phyloP scores from a whole-genome alignment of 2,888 invertebrate species.

The Seira ritae region DNA sequence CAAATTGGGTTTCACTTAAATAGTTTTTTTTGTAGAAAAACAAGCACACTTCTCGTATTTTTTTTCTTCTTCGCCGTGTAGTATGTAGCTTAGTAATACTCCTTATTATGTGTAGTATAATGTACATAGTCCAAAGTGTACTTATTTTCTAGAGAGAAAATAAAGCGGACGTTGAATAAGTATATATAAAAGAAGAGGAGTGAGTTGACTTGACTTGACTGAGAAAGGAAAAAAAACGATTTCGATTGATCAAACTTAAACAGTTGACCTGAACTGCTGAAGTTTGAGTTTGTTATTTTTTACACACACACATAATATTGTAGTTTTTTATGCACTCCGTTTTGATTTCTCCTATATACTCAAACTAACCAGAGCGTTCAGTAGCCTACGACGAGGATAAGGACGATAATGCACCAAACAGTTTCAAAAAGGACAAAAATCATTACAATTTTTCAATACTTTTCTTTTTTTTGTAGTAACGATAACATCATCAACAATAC shows the following conservation, averaged over 20 bases:
- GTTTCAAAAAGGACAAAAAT: conserved; percentile 41
- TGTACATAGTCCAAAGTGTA: background rate
- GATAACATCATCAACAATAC: conserved; percentile 13
- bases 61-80: conserved; percentile 10
- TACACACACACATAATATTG: too few species aligned
- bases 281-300: conserved; percentile 30
- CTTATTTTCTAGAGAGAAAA: too few species aligned
- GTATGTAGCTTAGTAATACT: conserved; percentile 53
- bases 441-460: conserved; percentile 1
- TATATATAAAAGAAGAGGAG: too few species aligned
- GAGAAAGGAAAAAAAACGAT: conserved; percentile 1
- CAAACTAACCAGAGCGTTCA: conserved; percentile 27
- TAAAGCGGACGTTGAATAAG: too few species aligned
- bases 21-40: conserved; percentile 28
- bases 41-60: conserved; percentile 48
- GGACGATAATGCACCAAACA: conserved; percentile 47
- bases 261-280: conserved; percentile 48
- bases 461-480: conserved; percentile 36
- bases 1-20: conserved; percentile 23
- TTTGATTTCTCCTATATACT: background rate
- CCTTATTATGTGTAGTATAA: conserved; percentile 41
- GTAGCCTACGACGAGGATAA: background rate
- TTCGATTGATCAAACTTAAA: conserved; percentile 32
- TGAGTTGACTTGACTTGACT: too few species aligned
- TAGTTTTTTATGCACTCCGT: too few species aligned